phyloP scores from a whole-genome alignment of 53 echinoderm and acorn worm species.

The Holothuria scabra region DNA sequence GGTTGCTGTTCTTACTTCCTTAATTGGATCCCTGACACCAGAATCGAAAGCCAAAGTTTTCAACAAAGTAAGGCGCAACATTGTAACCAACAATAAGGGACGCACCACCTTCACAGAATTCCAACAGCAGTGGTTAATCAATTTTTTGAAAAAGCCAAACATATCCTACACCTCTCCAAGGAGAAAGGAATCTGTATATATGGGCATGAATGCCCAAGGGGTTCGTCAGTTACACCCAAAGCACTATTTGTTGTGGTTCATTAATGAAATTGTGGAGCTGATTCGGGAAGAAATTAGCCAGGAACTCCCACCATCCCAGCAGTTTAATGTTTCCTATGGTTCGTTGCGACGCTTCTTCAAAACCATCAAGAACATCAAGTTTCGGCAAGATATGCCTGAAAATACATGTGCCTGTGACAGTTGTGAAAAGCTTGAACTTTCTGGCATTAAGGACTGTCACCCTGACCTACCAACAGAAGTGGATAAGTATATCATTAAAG shows the following conservation, averaged over 20 bases:
- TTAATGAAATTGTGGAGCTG: not conserved
- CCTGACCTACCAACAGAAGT: constrained; percentile 2
- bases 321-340: not conserved
- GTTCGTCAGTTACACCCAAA: not conserved
- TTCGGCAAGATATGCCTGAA: constrained; percentile 21
- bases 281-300: not conserved
- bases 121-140: not conserved
- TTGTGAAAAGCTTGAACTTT: constrained; percentile 11
- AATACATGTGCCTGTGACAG: constrained; percentile 21
- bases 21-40: too few relatives aligned
- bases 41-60: too few relatives aligned
- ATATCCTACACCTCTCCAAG: not conserved
- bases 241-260: not conserved
- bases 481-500: not conserved
- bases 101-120: not conserved
- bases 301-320: not conserved
- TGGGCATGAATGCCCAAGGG: not conserved
- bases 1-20: too few relatives aligned
- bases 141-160: not conserved
- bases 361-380: constrained; percentile 9
- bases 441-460: not conserved
- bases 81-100: too few relatives aligned
- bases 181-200: not conserved
- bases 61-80: too few relatives aligned
- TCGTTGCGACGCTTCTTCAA: constrained; percentile 2